Conservation (phyloP, 2,888 invertebrate species). For the Cephus pulcher region DNA sequence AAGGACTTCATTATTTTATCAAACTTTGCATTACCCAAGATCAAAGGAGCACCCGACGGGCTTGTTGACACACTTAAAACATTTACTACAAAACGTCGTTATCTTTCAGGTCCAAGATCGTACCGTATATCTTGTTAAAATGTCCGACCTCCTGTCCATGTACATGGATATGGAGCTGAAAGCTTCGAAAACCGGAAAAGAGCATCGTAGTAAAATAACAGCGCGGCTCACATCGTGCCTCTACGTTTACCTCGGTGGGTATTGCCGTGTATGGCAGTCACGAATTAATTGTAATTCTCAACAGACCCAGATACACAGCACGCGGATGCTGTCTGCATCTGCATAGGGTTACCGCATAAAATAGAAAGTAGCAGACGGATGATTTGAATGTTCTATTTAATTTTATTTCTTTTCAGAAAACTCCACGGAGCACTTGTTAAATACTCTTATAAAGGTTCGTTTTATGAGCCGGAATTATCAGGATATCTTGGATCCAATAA, state of each 20-base stretch:
- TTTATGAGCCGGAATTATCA: conserved; percentile 52
- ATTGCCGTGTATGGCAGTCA: background rate
- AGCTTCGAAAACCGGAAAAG: conserved; percentile 56
- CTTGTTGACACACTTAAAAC: conserved; percentile 22
- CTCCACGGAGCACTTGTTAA: conserved; percentile 57
- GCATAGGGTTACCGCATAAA: background rate
- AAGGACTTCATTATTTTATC: conserved; percentile 24
- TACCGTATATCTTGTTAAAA: conserved; percentile 60
- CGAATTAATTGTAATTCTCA: background rate
- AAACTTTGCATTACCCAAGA: background rate
- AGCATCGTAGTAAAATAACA: conserved; percentile 52
- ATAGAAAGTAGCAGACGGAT: background rate
- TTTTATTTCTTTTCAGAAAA: conserved; percentile 45
- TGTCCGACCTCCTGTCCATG: conserved; percentile 65
- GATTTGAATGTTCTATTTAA: background rate
- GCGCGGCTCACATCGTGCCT: conserved; percentile 56
- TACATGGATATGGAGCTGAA: conserved; percentile 67
- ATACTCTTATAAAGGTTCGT: conserved; percentile 60
- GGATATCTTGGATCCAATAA: conserved; percentile 57
- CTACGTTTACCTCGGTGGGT: conserved; percentile 56
- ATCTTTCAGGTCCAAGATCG: conserved; percentile 56
- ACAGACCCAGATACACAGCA: background rate
- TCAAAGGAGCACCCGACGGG: background rate
- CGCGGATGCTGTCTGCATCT: background rate
- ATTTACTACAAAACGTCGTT: conserved; percentile 3